Conservation (phyloP, 2,797 vertebrate genomes). For the Poecilia wingei region DNA sequence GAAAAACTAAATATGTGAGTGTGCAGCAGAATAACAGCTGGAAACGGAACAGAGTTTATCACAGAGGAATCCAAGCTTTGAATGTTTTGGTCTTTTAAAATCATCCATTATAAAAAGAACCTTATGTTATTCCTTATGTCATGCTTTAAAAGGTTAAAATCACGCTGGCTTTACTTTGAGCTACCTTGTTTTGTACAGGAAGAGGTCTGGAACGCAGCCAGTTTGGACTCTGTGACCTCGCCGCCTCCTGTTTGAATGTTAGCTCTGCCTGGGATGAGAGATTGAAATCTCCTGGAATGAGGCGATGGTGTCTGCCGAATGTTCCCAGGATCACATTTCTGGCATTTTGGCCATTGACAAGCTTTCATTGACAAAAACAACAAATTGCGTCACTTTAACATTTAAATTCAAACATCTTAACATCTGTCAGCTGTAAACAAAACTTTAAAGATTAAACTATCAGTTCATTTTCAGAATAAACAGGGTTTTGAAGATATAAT, state of each 20-base stretch:
- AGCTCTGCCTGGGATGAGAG: not conserved
- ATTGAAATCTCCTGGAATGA: not conserved
- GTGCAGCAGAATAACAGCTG: not conserved
- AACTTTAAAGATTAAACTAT: not conserved
- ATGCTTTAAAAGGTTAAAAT: not conserved
- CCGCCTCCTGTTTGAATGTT: not conserved
- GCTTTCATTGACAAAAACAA: not conserved
- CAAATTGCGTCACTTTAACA: not conserved
- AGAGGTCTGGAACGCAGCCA: not conserved
- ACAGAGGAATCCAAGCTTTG: not conserved
- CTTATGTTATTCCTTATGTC: not conserved
- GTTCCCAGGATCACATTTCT: not conserved
- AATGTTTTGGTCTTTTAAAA: not conserved
- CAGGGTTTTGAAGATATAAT: not conserved
- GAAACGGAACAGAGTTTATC: not conserved
- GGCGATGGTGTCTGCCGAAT: not conserved
- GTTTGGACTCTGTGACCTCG: not conserved
- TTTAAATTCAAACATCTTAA: not conserved
- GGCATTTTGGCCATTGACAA: not conserved
- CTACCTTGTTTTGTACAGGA: not conserved
- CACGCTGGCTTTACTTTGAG: not conserved
- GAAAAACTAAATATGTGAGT: not conserved
- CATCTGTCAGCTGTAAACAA: not conserved
- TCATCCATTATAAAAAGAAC: not conserved
- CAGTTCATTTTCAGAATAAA: not conserved